Base-by-base conservation (phyloP, 2,888 invertebrate genomes). In the Sialis fuliginosa region DNA sequence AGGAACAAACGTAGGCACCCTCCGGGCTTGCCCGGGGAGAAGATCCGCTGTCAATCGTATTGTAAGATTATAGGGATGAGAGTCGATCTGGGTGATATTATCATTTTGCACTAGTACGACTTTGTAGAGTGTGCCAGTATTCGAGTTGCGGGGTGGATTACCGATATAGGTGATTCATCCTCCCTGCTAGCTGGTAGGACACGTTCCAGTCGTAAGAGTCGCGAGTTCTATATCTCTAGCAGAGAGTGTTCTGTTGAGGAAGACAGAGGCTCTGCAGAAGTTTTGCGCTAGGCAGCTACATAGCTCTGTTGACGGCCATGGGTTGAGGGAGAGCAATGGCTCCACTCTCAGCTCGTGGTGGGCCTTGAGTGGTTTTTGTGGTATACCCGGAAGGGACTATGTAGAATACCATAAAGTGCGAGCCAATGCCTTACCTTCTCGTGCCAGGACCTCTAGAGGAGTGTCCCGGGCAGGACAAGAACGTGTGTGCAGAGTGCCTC, bases 361-460 rank as follows among this genome's bases (percentile, higher is more conserved):
- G 54, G 45, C 56, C 4, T 12, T 44, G 3, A 46, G 52, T 5
- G 49, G 50, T 6, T 49, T 52, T 0, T 48, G 48, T 32, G 51
- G 51, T 39, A 48, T 62, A 0, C 51, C 56, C 0, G 60, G 60
- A 1, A 51, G 54, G 6, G 62, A 62, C 48, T 64, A 48, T 48
- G 51, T 62, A 32, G 56, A 61, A 39, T 55, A 54, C 22, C 49
- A 53, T 10, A 57, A 58, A 5, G 53, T 56, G 6, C 51, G 59
- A 4, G 59, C 62, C 1, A 60, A 60, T 44, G 54, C 57, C 6
- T 50, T 62, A 2, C 60, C 61, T 0, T 55, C 58, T 1, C 46
- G 54, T 5, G 48, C 56, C 0, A 48, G 58, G 35, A 55, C 52
- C 1, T 52, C 56, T 7, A 49, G 59, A 12, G 59, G 60, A 4